Base-by-base conservation (phyloP, 2,888 invertebrate genomes). In the Gisinianus flammeolus region DNA sequence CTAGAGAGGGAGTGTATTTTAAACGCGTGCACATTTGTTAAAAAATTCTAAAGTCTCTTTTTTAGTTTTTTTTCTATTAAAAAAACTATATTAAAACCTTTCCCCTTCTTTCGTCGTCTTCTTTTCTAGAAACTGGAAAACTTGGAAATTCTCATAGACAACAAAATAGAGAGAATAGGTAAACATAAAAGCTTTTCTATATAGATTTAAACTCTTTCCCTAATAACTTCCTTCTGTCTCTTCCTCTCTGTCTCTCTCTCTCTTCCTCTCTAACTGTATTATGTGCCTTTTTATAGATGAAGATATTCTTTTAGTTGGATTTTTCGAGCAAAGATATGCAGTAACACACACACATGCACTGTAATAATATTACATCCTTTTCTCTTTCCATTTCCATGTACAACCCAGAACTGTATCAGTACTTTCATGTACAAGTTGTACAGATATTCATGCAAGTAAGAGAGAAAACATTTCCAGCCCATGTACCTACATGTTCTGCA, bases 101-200 rank as follows among this genome's bases (percentile, higher is more conserved):
- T 44, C 35, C 35, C 77, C 62, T 35, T 64, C 31, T 44, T 67
- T n/a, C n/a, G n/a, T 54, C 54, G 26, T 62, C 62, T 62, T 12
- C 28, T 62, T 62, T 24, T 62, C 12, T 26, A 26, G 16, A 28
- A 62, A 62, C 12, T n/a, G 1, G n/a, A 62, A 56, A 72, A 22
- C 56, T 54, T 71, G 54, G n/a, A 19, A 54, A 54, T 8, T 54
- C 54, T 8, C 4, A n/a, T 4, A 54, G 54, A 54, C 8, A 44
- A 10, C 16, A 26, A 62, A 26, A 26, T 6, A 62, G 62, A 62
- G 44, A 31, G 31, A 72, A 52, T 16, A 69, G 35, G 35, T 24
- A 33, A 44, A 44, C 10, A 31, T 44, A 52, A 35, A 69, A 69
- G 35, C 44, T 35, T 35, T 62, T 33, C 64, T 74, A 24, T n/a